Percentiles rank a stretch among this genome's conserved stretches.
These are phyloP conservation scores for Pseudomyrmex concolor DNA, from an alignment of 1,140 invertebrate genomes.

Conservation along the genomic window DNA sequence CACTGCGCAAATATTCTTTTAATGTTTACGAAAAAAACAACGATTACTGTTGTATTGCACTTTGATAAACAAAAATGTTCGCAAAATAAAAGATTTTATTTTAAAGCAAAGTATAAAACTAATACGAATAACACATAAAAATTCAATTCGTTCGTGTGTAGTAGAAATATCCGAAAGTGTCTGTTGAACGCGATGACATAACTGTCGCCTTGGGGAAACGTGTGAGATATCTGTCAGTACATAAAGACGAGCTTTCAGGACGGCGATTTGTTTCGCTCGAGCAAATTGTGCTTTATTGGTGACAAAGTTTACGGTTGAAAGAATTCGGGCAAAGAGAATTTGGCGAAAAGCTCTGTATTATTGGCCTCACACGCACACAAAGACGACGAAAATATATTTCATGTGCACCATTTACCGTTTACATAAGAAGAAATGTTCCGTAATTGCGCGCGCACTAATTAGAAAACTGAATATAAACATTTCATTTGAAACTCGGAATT, in stretches of 20 bases:
- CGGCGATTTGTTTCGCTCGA: not conserved
- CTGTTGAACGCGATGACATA: constrained; percentile 16
- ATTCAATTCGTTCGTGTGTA: constrained; percentile 2
- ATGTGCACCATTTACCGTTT: not conserved
- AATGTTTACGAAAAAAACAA: not conserved
- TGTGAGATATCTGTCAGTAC: constrained; percentile 9
- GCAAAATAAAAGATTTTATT: too few species aligned
- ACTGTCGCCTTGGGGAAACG: not conserved
- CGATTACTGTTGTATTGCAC: too few species aligned
- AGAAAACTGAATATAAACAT: constrained; percentile 38
- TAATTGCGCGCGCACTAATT: constrained; percentile 20
- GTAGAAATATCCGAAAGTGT: constrained; percentile 9
- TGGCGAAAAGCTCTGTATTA: not conserved
- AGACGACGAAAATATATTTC: too few species aligned
- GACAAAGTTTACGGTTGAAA: not conserved
- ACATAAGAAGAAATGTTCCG: not conserved
- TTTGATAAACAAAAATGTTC: too few species aligned
- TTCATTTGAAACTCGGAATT: not conserved
- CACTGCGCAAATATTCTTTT: not conserved
- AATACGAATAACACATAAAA: not conserved
- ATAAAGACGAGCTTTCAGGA: constrained; percentile 16
- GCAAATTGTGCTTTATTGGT: not conserved
- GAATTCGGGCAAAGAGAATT: not conserved
- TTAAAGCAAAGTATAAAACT: not conserved
- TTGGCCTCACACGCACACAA: not conserved